phyloP scores from a whole-genome alignment of 2,113 vertebrate genomes.

The Thunnus maccoyii region DNA sequence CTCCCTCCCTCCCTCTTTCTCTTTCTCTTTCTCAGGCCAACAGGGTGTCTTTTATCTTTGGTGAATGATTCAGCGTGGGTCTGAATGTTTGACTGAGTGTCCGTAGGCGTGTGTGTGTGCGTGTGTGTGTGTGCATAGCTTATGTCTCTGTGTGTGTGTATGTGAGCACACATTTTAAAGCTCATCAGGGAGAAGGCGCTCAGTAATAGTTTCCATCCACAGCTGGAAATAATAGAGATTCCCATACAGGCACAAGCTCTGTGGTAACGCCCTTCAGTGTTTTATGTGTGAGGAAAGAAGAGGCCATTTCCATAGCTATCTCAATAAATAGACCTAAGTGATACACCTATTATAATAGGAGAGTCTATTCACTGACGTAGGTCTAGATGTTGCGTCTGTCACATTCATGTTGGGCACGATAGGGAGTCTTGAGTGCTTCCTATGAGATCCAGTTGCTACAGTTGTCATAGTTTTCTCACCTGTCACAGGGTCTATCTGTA shows the following conservation, averaged over 20 bases:
- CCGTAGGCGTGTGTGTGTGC: slow-evolving; percentile 58
- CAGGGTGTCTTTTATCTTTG: slow-evolving; percentile 76
- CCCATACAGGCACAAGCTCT: slow-evolving; percentile 74
- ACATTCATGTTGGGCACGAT: slow-evolving; percentile 26
- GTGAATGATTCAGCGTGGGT: slow-evolving; percentile 73
- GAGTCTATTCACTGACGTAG: slow-evolving; percentile 11
- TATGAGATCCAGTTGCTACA: not conserved
- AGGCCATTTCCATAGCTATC: slow-evolving; percentile 57
- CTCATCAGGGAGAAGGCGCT: slow-evolving; percentile 78
- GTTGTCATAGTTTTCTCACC: not conserved
- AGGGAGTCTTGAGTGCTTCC: not conserved
- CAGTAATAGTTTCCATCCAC: slow-evolving; percentile 90
- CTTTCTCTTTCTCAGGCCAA: slow-evolving; percentile 66
- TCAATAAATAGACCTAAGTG: slow-evolving; percentile 36
- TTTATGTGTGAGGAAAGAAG: slow-evolving; percentile 61
- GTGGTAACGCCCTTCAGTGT: slow-evolving; percentile 78
- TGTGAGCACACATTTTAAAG: slow-evolving; percentile 64
- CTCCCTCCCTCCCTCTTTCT: slow-evolving; percentile 39
- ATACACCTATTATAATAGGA: slow-evolving; percentile 20
- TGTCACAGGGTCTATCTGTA: not conserved
- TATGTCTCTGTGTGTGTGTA: slow-evolving; percentile 57
- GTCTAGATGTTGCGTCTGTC: slow-evolving; percentile 16
- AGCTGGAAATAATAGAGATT: slow-evolving; percentile 89
- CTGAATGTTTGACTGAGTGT: slow-evolving; percentile 67
- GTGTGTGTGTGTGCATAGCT: slow-evolving; percentile 32